Evolutionary conservation across 2,797 vertebrate genomes (phyloP), one percentile per base, ranked within the genome.

Genomic region (Threskiornis aethiopicus): DNA sequence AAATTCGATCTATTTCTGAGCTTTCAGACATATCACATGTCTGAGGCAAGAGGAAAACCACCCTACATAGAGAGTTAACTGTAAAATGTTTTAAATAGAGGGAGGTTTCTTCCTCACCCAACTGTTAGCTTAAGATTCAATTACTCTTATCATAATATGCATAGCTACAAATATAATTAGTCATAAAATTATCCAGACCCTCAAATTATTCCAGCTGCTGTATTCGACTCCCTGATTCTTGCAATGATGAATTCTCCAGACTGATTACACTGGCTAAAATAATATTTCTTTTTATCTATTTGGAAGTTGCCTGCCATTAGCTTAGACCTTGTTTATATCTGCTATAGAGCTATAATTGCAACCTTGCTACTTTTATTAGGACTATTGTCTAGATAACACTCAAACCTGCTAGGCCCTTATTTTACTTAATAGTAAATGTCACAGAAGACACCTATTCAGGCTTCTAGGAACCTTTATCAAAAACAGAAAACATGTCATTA

Each of bases 91-190:
- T 81, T 66, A 84, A 77, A 65, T 8, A 80, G 69, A 67, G 25
- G 37, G 31, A 93, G 46, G 37, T 82, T 96, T 86, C 46, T 75
- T 89, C 78, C 42, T 93, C 67, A 72, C 11, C 28, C 61, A 90
- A 80, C 51, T 66, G 58, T 84, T 93, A 89, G n/a, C 52, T 92
- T 73, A 78, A 87, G 92, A 95, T 88, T 96, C 89, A 92, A 93
- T 96, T 96, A 91, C 77, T 92, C 31, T 89, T 92, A 93, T 89
- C 87, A 41, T 57, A 92, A 91, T 77, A 93, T 52, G 89, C 82
- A 94, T 67, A 90, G 82, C 85, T 89, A 96, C 72, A 96, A 96
- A 96, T 75, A 35, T 64, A 94, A 96, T 97, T 95, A 95, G 84
- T 94, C 67, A 92, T 91, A 96, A 96, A 96, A 94, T 94, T 93